phyloP scores from a whole-genome alignment of 2,113 vertebrate genomes.

The Megaceryle maxima region DNA sequence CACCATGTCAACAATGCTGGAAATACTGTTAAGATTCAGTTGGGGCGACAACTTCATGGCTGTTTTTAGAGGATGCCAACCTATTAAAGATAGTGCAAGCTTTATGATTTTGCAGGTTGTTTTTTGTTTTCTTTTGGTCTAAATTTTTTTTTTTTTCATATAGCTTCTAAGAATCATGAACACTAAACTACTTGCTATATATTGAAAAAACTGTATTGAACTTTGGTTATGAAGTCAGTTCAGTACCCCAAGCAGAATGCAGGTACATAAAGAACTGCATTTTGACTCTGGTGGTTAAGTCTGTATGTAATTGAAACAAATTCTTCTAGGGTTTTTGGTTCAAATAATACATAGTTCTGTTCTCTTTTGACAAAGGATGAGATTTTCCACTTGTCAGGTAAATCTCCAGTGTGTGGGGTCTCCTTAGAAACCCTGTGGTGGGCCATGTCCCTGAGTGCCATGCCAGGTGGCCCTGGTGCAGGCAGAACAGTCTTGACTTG shows the following conservation, averaged over 20 bases:
- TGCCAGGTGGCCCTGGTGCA: neutral
- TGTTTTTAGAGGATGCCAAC: neutral
- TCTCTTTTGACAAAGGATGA: neutral
- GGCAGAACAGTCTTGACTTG: neutral
- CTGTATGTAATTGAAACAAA: neutral
- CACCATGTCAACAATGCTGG: neutral
- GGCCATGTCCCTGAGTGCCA: rapidly evolving
- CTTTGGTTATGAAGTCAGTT: neutral
- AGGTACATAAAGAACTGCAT: rapidly evolving
- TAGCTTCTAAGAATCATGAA: neutral
- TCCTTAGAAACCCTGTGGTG: neutral
- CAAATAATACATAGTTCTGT: neutral
- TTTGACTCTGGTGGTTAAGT: neutral
- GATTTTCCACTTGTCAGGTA: neutral
- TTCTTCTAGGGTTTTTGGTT: neutral
- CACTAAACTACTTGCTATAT: neutral
- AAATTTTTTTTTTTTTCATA: neutral
- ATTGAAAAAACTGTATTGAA: neutral
- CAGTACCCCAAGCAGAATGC: neutral
- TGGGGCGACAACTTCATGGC: no score
- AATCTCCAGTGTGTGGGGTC: rapidly evolving
- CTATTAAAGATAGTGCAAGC: neutral
- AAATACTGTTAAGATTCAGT: neutral
- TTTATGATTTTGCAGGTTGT: neutral
- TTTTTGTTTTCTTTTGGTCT: neutral